Evolutionary conservation across 2,113 vertebrate genomes (phyloP), one percentile per base, ranked within the genome.

Genomic region (Actinemys pallida): DNA sequence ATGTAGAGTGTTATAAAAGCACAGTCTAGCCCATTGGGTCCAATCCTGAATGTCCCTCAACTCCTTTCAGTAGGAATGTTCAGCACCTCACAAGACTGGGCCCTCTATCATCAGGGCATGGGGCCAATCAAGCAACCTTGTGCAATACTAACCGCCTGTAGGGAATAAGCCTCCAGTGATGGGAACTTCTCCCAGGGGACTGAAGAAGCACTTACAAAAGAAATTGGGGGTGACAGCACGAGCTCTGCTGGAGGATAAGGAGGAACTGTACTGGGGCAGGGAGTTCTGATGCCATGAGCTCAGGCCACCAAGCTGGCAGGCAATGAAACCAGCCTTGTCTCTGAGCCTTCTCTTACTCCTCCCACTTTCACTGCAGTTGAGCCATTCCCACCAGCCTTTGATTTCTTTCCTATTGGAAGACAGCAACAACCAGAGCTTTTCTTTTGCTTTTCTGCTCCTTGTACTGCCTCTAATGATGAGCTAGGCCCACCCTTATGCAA

Each of bases 361-460:
- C 19, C 24, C 25, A 35, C 16, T 62, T 16, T 89, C 62, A 57
- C 35, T 47, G 54, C 22, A 65, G 56, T 57, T 57, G 85, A 81
- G 45, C 62, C 82, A 0, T 42, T 86, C 88, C 84, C 80, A 65
- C 78, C 54, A 29, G 53, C 9, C 17, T n/a, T 90, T 45, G 75
- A 88, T 81, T 39, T 22, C 45, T 22, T 81, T 72, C 42, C 1
- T 5, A 19, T 11, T 57, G 54, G 56, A 57, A 56, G 87, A 95
- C 14, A 94, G 50, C 10, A 81, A 78, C 39, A 95, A 92, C 69
- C 13, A 78, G 87, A 95, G 54, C 76, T 88, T 92, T 83, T 94
- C 78, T 88, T 93, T 76, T 62, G 27, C 54, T 57, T 75, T 83
- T 42, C 42, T 89, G 65, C 93, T 53, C 56, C 29, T 10, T 0